Evolutionary conservation across 2,113 vertebrate genomes (phyloP).

Genomic region (Castor canadensis): DNA sequence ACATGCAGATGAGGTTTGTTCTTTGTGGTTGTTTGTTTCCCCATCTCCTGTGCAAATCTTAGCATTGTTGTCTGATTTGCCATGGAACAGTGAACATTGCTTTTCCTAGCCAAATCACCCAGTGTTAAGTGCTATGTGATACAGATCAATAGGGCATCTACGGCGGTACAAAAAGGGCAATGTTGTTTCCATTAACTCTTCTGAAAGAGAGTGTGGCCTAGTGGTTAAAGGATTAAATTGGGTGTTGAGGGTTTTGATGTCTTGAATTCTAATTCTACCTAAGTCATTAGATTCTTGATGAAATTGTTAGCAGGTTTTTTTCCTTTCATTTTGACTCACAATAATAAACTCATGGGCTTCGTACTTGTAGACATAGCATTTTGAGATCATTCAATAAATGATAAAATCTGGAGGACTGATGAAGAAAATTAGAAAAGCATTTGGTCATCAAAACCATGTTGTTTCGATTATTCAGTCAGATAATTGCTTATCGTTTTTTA

Average conservation of each 20-base stretch:
- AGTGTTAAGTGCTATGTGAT: conserved; percentile 77
- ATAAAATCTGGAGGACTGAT: neutral
- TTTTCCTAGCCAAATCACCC: conserved; percentile 77
- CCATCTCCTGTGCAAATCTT: conserved; percentile 50
- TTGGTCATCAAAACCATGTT: neutral
- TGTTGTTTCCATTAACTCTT: conserved; percentile 66
- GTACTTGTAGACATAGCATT: neutral
- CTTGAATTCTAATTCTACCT: conserved; percentile 63
- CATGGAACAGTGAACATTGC: conserved; percentile 71
- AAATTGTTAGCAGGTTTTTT: neutral
- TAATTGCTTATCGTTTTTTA: neutral
- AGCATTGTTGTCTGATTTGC: conserved; percentile 73
- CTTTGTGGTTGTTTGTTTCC: conserved; percentile 65
- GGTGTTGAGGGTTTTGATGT: conserved; percentile 40
- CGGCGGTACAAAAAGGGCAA: conserved; percentile 70
- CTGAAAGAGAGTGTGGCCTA: conserved; percentile 65
- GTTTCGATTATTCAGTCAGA: neutral
- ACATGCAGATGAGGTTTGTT: conserved; percentile 37
- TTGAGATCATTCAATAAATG: neutral
- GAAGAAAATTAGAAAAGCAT: neutral
- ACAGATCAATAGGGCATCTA: conserved; percentile 74
- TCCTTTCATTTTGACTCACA: neutral
- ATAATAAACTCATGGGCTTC: neutral
- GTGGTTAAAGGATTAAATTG: conserved; percentile 72
- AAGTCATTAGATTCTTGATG: neutral